Evolutionary conservation across 2,113 vertebrate species (phyloP).

Genomic region (Tachysurus vachellii): DNA sequence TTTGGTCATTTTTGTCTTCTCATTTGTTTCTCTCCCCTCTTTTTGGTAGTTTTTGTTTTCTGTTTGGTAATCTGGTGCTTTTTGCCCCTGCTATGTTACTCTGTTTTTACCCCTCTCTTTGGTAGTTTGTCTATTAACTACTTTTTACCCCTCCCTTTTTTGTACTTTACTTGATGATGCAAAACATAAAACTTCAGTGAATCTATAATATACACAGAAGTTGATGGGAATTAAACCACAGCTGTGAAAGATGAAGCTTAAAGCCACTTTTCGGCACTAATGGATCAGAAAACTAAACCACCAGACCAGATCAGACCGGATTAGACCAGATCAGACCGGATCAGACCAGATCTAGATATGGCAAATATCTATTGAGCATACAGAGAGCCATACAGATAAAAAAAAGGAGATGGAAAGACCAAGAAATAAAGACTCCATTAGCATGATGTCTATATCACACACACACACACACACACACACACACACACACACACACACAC

Average conservation of each 20-base stretch:
- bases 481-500: not conserved
- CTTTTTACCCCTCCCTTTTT: not conserved
- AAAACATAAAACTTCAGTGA: not conserved
- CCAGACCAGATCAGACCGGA: not conserved
- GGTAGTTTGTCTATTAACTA: not conserved
- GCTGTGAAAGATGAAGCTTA: not conserved
- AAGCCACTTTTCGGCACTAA: not conserved
- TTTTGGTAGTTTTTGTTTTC: not conserved
- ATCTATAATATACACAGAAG: not conserved
- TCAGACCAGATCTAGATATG: not conserved
- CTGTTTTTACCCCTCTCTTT: not conserved
- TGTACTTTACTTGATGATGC: not conserved
- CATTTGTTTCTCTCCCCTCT: not conserved
- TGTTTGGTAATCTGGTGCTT: not conserved
- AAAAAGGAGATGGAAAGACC: not conserved
- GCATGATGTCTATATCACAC: not conserved
- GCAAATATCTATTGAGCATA: not conserved
- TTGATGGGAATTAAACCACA: not conserved
- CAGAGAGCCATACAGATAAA: not conserved
- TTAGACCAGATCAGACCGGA: not conserved
- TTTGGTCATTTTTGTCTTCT: not conserved
- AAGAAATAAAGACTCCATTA: not conserved
- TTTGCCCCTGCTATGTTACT: not conserved
- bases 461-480: not conserved
- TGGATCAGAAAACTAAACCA: not conserved